Conservation (phyloP, 2,113 vertebrate species). For the Lasiurus borealis region DNA sequence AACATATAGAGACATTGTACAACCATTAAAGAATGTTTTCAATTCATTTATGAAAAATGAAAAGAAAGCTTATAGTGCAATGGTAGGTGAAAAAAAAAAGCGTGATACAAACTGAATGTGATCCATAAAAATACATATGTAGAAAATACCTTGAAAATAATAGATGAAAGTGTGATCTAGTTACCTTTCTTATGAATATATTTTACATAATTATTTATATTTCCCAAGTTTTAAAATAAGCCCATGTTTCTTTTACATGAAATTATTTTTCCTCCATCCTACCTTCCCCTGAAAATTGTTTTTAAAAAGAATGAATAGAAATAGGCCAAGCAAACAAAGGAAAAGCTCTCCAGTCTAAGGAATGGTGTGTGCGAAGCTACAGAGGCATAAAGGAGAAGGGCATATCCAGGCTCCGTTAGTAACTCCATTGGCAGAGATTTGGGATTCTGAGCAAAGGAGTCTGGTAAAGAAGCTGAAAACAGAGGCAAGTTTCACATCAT, state of each 20-base stretch:
- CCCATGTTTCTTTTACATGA: neutral
- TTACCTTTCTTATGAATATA: neutral
- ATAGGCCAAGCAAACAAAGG: neutral
- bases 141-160: slow-evolving; percentile 37
- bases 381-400: neutral
- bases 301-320: slow-evolving; percentile 27
- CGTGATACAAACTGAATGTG: neutral
- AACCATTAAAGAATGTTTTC: neutral
- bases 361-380: neutral
- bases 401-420: neutral
- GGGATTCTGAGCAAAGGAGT: neutral
- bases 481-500: neutral
- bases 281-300: neutral
- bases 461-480: neutral
- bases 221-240: slow-evolving; percentile 38
- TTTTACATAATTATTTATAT: neutral
- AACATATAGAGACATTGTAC: neutral
- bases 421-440: neutral
- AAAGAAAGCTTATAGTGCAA: slow-evolving; percentile 6
- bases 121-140: neutral
- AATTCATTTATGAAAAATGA: slow-evolving; percentile 15
- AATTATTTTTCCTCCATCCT: neutral
- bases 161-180: neutral
- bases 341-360: neutral
- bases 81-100: neutral